Evolutionary conservation across 2,113 vertebrate species (phyloP).

Genomic region (Silurus glanis): DNA sequence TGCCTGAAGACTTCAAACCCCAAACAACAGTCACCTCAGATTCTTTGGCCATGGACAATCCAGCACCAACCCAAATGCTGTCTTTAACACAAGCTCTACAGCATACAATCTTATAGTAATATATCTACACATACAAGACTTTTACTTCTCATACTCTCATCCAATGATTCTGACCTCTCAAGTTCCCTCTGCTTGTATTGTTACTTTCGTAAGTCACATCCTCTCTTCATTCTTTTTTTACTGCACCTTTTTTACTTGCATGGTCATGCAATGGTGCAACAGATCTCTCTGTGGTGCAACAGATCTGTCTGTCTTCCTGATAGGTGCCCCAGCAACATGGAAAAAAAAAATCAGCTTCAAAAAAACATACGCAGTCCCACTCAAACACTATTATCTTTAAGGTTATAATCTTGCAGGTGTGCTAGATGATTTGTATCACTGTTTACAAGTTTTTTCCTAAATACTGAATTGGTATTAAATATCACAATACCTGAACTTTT

Average conservation of each 20-base stretch:
- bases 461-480: not conserved
- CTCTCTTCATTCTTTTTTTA: not conserved
- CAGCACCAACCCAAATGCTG: not conserved
- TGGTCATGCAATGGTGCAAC: too few species aligned
- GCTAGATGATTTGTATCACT: not conserved
- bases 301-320: not conserved
- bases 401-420: not conserved
- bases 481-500: not conserved
- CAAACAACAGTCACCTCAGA: not conserved
- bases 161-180: not conserved
- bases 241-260: too few species aligned
- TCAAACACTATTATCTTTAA: not conserved
- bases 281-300: too few species aligned
- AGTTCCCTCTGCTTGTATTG: not conserved
- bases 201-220: not conserved
- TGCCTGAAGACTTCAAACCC: not conserved
- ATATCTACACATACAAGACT: not conserved
- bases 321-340: not conserved
- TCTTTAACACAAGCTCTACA: not conserved
- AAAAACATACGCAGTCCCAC: not conserved
- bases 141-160: not conserved
- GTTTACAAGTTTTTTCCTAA: not conserved
- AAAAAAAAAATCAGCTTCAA: not conserved
- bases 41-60: not conserved
- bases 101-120: not conserved